Percentiles rank a stretch among this genome's conserved stretches.
These are phyloP conservation scores for Remorina albescens DNA, from an alignment of 2,797 vertebrate species.

Conservation along the genomic window DNA sequence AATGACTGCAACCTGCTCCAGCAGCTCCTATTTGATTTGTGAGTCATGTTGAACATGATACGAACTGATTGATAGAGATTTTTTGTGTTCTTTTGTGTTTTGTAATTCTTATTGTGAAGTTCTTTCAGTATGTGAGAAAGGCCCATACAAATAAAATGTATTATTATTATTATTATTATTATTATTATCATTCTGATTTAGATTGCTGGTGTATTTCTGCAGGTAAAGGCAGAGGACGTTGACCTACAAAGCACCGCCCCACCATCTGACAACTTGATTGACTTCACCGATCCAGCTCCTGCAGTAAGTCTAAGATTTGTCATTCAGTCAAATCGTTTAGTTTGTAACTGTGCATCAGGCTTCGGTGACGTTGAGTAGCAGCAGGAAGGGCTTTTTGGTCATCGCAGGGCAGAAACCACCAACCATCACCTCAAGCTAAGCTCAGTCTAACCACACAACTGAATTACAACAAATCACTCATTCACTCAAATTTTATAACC, in stretches of 20 bases:
- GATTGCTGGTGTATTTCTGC: conserved; percentile 34
- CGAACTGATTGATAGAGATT: not conserved
- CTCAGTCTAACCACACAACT: not conserved
- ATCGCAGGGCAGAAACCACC: not conserved
- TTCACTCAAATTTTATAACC: not conserved
- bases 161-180: no score
- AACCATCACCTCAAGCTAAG: not conserved
- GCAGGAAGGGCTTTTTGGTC: not conserved
- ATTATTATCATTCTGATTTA: no score
- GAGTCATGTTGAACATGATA: not conserved
- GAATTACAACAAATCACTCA: not conserved
- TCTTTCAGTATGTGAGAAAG: no score
- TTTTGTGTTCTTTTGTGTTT: no score
- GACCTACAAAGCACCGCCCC: conserved; percentile 80
- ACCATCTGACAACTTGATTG: conserved; percentile 92
- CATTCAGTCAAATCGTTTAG: not conserved
- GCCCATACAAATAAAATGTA: no score
- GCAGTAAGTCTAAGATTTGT: conserved; percentile 75
- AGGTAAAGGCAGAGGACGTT: conserved; percentile 86
- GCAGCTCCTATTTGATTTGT: not conserved
- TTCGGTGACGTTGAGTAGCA: not conserved
- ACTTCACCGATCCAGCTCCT: conserved; percentile 89
- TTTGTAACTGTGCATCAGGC: not conserved
- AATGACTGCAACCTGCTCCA: not conserved
- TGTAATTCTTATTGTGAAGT: no score